Evolutionary conservation across 2,113 vertebrate genomes (phyloP), one percentile per base, ranked within the genome.

Genomic region (Zapornia atra): DNA sequence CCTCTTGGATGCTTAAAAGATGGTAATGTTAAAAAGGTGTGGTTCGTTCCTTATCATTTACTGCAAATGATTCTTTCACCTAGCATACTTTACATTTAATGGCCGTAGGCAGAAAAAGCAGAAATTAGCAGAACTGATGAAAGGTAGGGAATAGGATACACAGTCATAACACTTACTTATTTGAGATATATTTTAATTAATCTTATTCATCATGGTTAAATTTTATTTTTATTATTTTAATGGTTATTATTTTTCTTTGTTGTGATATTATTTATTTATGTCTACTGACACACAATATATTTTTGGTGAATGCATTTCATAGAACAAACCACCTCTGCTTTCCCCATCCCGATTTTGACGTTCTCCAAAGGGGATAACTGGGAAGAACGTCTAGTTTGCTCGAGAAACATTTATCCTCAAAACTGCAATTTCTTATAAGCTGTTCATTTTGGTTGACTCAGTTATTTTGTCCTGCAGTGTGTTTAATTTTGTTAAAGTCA

Each of bases 401-500:
- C 64, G 21, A 48, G 13, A 78, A 90, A 78, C 2, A 0, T 75
- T 91, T 78, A 53, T 73, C 53, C 36, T 78, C 34, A 53, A 61
- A 84, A 65, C 17, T 21, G 38, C 5, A 15, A n/a, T 81, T 44
- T 44, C 16, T 44, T 44, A 44, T 44, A 44, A 44, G 16, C 42
- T 44, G 42, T 44, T 44, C 42, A 44, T 44, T 96, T 78, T 78
- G n/a, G 1, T 91, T 91, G 76, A 75, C 22, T 78, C 77, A 15
- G 48, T 69, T 92, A 46, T 87, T 92, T 96, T 92, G 73, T 73
- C 65, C 38, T 50, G 50, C 26, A 64, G 66, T 50, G 9, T 79
- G n/a, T 79, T 90, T 87, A 57, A 61, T 92, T 96, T 91, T 84
- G 53, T 92, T 89, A 19, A 91, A 89, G 88, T 36, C 70, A 50